A percentile compares a stretch with the other conserved stretches of the same genome.
These are phyloP conservation scores for Characodon lateralis DNA, from an alignment of 2,797 vertebrate genomes.

Conservation along the genomic window DNA sequence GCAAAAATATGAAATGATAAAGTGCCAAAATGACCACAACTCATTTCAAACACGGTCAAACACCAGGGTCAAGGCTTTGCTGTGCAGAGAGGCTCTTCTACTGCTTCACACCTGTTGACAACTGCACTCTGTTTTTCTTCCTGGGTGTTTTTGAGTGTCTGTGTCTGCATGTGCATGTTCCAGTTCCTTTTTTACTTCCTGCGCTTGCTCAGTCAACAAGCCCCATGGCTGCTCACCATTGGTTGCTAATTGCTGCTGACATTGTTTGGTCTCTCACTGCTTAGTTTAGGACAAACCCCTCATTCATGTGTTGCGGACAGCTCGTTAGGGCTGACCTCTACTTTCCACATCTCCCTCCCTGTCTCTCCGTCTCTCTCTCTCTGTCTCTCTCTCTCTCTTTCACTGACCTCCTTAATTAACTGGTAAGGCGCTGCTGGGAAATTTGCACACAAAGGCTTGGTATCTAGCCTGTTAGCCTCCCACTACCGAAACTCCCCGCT, in stretches of 20 bases:
- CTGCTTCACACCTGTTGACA: constrained; percentile 20
- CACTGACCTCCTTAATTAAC: constrained; percentile 96
- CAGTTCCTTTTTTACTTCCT: constrained; percentile 57
- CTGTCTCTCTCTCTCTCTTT: constrained; percentile 74
- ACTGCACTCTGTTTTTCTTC: constrained; percentile 56
- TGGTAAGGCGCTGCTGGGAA: constrained; percentile 92
- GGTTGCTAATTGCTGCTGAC: constrained; percentile 91
- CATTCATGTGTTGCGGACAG: constrained; percentile 90
- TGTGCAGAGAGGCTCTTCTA: constrained; percentile 52
- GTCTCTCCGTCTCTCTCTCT: constrained; percentile 33
- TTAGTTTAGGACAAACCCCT: constrained; percentile 92
- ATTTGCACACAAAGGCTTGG: constrained; percentile 97
- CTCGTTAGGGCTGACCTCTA: constrained; percentile 87
- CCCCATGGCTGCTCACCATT: constrained; percentile 76
- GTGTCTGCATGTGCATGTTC: constrained; percentile 45
- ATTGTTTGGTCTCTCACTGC: constrained; percentile 87
- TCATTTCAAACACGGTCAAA: constrained; percentile 49
- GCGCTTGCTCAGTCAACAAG: constrained; percentile 74
- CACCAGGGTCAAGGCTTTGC: constrained; percentile 64
- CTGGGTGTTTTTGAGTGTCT: constrained; percentile 46
- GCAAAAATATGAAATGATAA: neutral
- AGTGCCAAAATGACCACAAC: neutral
- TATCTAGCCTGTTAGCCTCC: constrained; percentile 78
- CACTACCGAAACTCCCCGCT: constrained; percentile 67
- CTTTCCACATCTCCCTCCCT: constrained; percentile 48